Evolutionary conservation across 2,113 vertebrate species (phyloP), one percentile per base, ranked within the genome.

Genomic region (Aegotheles bennettii): DNA sequence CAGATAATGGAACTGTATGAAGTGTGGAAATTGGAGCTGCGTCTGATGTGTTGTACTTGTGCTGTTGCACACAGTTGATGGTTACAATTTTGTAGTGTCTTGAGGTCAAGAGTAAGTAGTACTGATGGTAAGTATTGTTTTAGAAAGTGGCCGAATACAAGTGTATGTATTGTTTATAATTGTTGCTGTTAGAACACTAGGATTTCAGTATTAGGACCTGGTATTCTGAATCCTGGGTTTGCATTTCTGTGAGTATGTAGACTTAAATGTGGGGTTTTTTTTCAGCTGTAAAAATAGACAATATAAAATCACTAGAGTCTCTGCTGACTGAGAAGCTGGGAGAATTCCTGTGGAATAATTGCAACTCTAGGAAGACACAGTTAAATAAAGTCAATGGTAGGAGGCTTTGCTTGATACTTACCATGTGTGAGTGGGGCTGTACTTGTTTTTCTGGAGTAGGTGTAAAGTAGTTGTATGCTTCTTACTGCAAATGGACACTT

Each of bases 351-450:
- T 1, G 5, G 73, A 63, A 81, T 74, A 84, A 51, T 60, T 89
- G 64, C 68, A 87, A 56, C 64, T 75, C 76, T 47, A 75, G 73
- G 80, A 94, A 87, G 83, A 70, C 76, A 4, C 31, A 29, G 35
- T 68, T 87, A 89, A 90, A 40, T 92, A 10, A 91, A 91, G 56
- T 89, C 77, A 87, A 60, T 84, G 84, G 47, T 81, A 67, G 63
- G 35, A 80, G 63, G 59, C 60, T 84, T 92, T 92, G 43, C 35
- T 63, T 92, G 68, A 81, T 90, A 5, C 40, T 84, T 90, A 13
- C 38, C 15, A 7, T 67, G 24, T 70, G 80, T 87, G 84, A 45
- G 26, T n/a, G n/a, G 51, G 48, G 29, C 54, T 67, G 25, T 25
- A 10, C 74, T 59, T 89, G 68, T 86, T 84, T 74, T 74, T 54